Percentiles rank a stretch among this genome's conserved stretches.
phyloP scores from a whole-genome alignment of 2,113 vertebrate genomes.

The Anolis carolinensis region DNA sequence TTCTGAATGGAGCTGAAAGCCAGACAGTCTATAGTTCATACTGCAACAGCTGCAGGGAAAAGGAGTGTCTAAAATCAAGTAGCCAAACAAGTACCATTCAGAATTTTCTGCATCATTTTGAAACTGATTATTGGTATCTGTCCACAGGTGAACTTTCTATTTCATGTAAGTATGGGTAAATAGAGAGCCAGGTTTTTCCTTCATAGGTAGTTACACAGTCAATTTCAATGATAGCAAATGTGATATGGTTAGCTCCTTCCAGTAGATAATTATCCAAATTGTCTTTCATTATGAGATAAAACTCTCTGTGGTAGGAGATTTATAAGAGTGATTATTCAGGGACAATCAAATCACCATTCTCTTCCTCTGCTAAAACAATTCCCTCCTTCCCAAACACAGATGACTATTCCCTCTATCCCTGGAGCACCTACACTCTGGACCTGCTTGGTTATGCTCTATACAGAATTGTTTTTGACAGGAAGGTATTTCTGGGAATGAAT shows the following conservation, averaged over 20 bases:
- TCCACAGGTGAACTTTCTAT: not conserved
- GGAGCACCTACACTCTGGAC: not conserved
- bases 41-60: not conserved
- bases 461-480: not conserved
- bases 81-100: not conserved
- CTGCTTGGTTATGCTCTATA: not conserved
- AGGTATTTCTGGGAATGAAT: not conserved
- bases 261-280: not conserved
- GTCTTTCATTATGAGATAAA: not conserved
- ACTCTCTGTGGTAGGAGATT: not conserved
- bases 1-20: not conserved
- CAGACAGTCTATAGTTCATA: not conserved
- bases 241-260: not conserved
- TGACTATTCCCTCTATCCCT: too few relatives aligned
- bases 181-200: not conserved
- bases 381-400: not conserved
- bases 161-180: not conserved
- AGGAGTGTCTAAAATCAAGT: too few relatives aligned
- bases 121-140: not conserved
- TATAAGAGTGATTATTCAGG: not conserved
- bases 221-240: not conserved
- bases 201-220: not conserved
- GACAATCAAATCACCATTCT: not conserved
- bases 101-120: not conserved
- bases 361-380: not conserved